phyloP scores from a whole-genome alignment of 1,140 invertebrate genomes.

The Conus ventricosus region DNA sequence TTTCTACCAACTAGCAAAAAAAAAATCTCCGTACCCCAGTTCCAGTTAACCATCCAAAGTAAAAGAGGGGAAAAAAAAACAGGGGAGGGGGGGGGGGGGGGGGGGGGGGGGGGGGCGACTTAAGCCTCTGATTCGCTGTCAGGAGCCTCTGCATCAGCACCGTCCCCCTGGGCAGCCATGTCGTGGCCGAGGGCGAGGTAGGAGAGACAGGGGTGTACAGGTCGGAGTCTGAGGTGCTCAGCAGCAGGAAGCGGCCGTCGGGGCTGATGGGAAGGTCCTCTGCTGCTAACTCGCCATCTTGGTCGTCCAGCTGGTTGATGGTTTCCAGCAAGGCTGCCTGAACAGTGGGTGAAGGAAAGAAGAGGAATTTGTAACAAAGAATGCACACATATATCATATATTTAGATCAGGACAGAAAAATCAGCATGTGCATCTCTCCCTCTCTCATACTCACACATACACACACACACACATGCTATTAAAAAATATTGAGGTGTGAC shows the following conservation, averaged over 20 bases:
- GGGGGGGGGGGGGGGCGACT: not conserved
- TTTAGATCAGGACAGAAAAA: no score
- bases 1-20: no score
- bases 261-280: conserved; percentile 59
- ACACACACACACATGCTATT: no score
- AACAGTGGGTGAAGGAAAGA: no score
- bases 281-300: conserved; percentile 41
- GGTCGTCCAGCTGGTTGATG: conserved; percentile 61
- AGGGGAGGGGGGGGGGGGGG: no score
- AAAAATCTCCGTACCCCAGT: no score
- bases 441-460: no score
- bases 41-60: no score
- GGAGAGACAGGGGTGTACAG: conserved; percentile 14
- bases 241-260: conserved; percentile 66
- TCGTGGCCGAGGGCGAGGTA: not conserved
- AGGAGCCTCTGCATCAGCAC: not conserved
- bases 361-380: no score
- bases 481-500: no score
- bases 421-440: no score
- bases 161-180: conserved; percentile 1
- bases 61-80: not conserved
- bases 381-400: no score
- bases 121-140: conserved; percentile 30
- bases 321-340: conserved; percentile 58
- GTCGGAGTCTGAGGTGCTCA: conserved; percentile 57